Base-by-base conservation (phyloP, 2,113 vertebrate species). In the Coreoperca whiteheadi region DNA sequence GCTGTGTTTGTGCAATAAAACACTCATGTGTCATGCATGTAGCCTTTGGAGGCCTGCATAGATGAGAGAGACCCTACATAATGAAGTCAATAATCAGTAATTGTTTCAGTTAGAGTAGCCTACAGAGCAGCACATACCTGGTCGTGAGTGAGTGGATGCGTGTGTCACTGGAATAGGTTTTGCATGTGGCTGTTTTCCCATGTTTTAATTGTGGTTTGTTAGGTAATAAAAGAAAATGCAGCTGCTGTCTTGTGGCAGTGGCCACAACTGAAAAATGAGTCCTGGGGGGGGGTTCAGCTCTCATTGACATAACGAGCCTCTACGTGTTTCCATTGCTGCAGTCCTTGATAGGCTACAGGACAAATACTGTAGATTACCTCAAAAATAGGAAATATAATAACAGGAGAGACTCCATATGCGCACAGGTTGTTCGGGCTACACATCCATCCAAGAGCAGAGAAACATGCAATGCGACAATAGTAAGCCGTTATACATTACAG, bases 391-490 rank as follows among this genome's bases (percentile, higher is more conserved):
- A 43, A 66, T 32, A 69, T 28, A 21, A 34, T 6, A 70, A 51
- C 80, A 64, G 53, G 30, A 54, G 30, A 54, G 54, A 20, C 48
- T 69, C 59, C 32, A 50, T 77, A 60, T 69, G 65, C 37, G 68
- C 83, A 90, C 85, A 87, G 79, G 85, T 83, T 76, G 86, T 23
- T 75, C 68, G 15, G 60, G 61, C 53, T 59, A 48, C 65, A 69
- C 50, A 61, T 16, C 72, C 73, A 73, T 73, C 64, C 59, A 74
- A 71, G 57, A 84, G 18, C 32, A 74, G 46, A 70, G 70, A 72
- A 86, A 87, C 90, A 85, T 87, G 87, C 85, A 89, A 94, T 96
- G 93, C 94, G 93, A 94, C 94, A 94, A 39, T 88, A 84, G 90
- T 82, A 79, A 70, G 78, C 85, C 80, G 53, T 86, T 93, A 91